Base-by-base conservation (phyloP, 1,140 invertebrate species). In the Zaprionus lachaisei region DNA sequence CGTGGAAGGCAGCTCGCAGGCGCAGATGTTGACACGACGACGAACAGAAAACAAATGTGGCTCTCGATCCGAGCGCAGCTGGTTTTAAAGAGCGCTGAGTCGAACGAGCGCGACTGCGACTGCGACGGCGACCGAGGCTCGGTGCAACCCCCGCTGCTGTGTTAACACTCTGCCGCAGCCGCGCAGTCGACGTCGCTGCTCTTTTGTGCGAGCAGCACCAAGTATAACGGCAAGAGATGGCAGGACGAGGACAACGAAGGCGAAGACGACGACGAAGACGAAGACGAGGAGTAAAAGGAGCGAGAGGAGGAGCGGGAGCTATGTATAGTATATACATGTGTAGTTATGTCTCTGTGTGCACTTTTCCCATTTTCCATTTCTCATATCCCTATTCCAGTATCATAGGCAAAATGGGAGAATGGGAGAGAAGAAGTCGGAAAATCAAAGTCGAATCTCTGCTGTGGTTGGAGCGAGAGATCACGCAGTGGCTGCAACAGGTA, bases 21-120 rank as follows among this genome's bases (percentile, higher is more conserved):
- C 77, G 76, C 77, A 73, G 83, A 83, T 83, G 57, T 81, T 77
- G 57, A 75, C 71, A 78, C 65, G 74, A 76, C 83, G 78, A 79
- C 65, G 71, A 75, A 69, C 76, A 72, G 66, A 81, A 62, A 60
- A 67, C 70, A 74, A 87, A 87, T 87, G 83, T 78, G 44, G 41
- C n/a, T 44, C 55, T 55, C 49, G 44, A 38, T 20, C 9, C 24
- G 47, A 61, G 41, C 38, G 78, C 84, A 77, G 77, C 83, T 80
- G 77, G 73, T 72, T 89, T 87, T 87, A 87, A 78, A 74, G 71
- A 73, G 47, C 64, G 37, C 57, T 15, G 51, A 34, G 56, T 37
- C 28, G 47, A 24, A 20, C 20, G 47, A 24, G 12, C 20, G 9
- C 47, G 47, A 51, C 41, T 44, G 41, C 41, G 41, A 44, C 41